Percentiles rank a stretch among this genome's conserved stretches.
Evolutionary conservation across 1,140 invertebrate species (phyloP).

Genomic region (Zaprionus ghesquierei): DNA sequence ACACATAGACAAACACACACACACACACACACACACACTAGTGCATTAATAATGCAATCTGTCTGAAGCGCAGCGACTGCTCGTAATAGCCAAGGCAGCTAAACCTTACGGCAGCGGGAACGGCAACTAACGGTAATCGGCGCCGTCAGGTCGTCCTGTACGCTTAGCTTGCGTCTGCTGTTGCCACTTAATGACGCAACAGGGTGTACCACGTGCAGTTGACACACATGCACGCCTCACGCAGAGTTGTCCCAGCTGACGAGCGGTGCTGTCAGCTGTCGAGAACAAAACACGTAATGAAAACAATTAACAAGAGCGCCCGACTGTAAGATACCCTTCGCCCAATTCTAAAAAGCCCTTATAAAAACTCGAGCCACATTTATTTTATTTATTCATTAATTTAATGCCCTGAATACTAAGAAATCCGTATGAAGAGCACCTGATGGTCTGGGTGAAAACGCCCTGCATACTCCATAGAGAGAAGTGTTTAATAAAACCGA

Average conservation of each 20-base stretch:
- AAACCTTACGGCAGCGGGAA: slow-evolving; percentile 44
- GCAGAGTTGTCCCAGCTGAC: background rate
- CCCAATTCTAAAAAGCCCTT: no score
- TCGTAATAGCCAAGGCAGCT: slow-evolving; percentile 58
- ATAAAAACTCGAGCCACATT: no score
- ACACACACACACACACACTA: slow-evolving; percentile 34
- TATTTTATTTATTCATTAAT: no score
- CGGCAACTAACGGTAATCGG: slow-evolving; percentile 3
- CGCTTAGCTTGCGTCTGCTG: background rate
- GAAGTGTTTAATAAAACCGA: no score
- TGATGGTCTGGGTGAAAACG: no score
- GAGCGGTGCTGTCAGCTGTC: no score
- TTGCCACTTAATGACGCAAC: background rate
- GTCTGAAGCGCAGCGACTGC: slow-evolving; percentile 48
- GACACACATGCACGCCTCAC: background rate
- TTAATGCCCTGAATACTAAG: no score
- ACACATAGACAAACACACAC: background rate
- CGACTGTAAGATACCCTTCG: no score
- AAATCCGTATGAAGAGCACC: no score
- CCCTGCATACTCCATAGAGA: no score
- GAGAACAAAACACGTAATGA: no score
- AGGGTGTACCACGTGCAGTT: background rate
- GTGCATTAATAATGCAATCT: slow-evolving; percentile 72
- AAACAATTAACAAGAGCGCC: no score
- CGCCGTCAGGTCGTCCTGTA: background rate